phyloP scores from a whole-genome alignment of 2,113 vertebrate genomes.

The Argyrosomus japonicus region DNA sequence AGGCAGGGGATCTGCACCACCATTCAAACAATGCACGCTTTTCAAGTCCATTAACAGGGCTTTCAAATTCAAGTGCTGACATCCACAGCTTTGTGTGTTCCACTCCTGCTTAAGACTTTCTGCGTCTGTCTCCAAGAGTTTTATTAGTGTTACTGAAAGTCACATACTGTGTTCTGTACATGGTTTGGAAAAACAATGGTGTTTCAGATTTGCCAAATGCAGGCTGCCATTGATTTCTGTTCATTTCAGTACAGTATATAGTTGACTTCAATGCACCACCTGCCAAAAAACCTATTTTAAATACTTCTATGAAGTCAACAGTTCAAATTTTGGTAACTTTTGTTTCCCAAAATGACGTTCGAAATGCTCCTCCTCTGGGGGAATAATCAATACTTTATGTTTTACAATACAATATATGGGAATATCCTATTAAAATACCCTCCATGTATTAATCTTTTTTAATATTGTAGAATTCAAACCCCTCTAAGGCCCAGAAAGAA shows the following conservation, averaged over 20 bases:
- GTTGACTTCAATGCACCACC: not conserved
- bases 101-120: not conserved
- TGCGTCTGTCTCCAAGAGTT: not conserved
- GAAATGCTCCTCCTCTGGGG: not conserved
- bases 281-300: too few species aligned
- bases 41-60: not conserved
- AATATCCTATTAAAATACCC: too few species aligned
- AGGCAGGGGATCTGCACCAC: not conserved
- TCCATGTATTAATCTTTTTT: too few species aligned
- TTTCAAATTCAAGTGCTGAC: not conserved
- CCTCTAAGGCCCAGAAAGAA: too few species aligned
- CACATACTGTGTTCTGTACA: not conserved
- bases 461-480: too few species aligned
- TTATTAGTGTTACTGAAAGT: not conserved
- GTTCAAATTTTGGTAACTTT: not conserved
- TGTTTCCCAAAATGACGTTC: not conserved
- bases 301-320: not conserved
- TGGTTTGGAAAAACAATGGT: not conserved
- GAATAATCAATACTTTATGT: too few species aligned
- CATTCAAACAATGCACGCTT: not conserved
- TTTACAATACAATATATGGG: too few species aligned
- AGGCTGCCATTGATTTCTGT: not conserved
- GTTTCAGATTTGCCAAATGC: not conserved
- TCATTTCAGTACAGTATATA: not conserved
- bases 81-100: not conserved